Evolutionary conservation across 2,797 vertebrate genomes (phyloP).

Genomic region (Danio jaintianensis): DNA sequence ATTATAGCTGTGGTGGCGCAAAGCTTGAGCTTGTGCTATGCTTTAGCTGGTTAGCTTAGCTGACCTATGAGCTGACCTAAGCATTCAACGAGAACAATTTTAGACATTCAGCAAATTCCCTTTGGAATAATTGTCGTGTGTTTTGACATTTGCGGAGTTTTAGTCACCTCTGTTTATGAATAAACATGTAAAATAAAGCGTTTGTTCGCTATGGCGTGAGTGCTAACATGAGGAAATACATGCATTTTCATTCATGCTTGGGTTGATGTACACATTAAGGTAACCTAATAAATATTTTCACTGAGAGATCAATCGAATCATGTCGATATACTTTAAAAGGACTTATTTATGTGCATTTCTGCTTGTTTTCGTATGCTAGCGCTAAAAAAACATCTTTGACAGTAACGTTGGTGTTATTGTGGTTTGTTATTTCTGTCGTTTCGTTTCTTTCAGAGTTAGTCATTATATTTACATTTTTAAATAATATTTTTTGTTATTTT

Average conservation of each 20-base stretch:
- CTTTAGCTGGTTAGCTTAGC: constrained; percentile 10
- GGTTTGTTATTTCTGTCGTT: no score
- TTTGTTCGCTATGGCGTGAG: background rate
- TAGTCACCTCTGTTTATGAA: background rate
- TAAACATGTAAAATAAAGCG: background rate
- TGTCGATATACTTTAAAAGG: background rate
- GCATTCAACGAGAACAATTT: background rate
- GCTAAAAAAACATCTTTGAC: background rate
- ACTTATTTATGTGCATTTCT: background rate
- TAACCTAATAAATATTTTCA: background rate
- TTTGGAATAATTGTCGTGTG: background rate
- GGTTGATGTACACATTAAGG: background rate
- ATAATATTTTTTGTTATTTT: no score
- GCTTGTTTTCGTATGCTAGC: background rate
- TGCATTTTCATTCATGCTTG: background rate
- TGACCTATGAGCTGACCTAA: background rate
- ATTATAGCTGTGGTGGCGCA: background rate
- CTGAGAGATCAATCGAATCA: background rate
- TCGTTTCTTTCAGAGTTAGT: no score
- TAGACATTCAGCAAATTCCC: background rate
- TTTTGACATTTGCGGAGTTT: background rate
- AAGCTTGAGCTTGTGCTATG: background rate
- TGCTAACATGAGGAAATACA: background rate
- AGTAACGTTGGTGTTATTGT: no score
- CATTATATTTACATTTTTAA: no score